Conservation (phyloP, 2,888 invertebrate species). For the Lycocerus yunnanus region DNA sequence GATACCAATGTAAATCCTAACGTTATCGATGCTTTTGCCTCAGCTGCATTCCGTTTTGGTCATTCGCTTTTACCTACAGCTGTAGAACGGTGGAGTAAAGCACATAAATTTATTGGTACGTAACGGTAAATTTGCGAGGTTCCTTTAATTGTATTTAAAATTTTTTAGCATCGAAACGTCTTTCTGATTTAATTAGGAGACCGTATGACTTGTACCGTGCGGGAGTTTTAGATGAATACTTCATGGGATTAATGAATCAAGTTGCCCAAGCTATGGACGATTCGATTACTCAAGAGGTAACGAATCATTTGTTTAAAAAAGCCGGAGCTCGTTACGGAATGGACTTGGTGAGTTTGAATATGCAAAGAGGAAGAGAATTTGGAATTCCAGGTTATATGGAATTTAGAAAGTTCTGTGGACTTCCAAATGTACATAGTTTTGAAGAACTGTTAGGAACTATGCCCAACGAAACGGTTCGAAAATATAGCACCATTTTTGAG, state of each 20-base stretch:
- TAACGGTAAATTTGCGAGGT: background rate
- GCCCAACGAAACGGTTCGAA: conserved; percentile 84
- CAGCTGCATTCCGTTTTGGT: conserved; percentile 90
- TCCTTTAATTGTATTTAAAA: background rate
- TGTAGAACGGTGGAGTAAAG: conserved; percentile 92
- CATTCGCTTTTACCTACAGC: conserved; percentile 89
- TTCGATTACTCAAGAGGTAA: conserved; percentile 88
- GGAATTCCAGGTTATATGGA: conserved; percentile 93
- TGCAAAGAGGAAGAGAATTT: conserved; percentile 91
- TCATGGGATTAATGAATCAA: conserved; percentile 92
- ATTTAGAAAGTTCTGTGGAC: conserved; percentile 87
- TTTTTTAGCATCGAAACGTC: conserved; percentile 78
- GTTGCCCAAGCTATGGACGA: conserved; percentile 95
- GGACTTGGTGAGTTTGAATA: conserved; percentile 91
- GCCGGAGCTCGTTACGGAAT: conserved; percentile 75
- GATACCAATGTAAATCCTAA: conserved; percentile 84
- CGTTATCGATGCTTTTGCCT: conserved; percentile 87
- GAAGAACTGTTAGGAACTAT: conserved; percentile 84
- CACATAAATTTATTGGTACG: conserved; percentile 91
- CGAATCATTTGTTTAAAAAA: conserved; percentile 90
- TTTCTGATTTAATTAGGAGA: conserved; percentile 85
- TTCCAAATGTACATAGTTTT: conserved; percentile 76
- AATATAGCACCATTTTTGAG: conserved; percentile 84
- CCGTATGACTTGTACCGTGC: conserved; percentile 90
- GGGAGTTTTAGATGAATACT: conserved; percentile 88